These are phyloP conservation scores for Heteractis magnifica DNA, from an alignment of 92 coral and sea anemone species.

Conservation along the genomic window DNA sequence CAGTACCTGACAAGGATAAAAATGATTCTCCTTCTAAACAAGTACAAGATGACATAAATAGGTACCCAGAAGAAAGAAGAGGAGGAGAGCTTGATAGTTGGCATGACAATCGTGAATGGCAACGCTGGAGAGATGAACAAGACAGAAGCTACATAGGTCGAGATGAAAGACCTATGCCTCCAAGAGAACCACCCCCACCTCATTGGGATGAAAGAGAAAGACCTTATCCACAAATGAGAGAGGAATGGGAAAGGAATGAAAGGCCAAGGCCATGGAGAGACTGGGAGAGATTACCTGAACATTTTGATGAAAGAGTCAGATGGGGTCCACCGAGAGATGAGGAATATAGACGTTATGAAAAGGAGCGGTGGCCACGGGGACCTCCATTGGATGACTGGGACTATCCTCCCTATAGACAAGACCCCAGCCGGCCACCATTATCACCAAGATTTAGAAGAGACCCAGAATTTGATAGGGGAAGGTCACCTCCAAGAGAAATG, in stretches of 20 bases:
- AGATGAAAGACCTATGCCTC: constrained; percentile 14
- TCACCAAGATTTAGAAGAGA: constrained; percentile 71
- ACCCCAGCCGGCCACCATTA: constrained; percentile 36
- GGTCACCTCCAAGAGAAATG: constrained; percentile 23
- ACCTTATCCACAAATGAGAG: neutral
- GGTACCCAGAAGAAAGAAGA: constrained; percentile 26
- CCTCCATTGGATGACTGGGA: constrained; percentile 42
- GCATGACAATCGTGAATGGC: constrained; percentile 5
- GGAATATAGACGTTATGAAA: constrained; percentile 29
- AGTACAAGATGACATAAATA: neutral
- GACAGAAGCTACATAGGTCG: neutral
- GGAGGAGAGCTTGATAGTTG: constrained; percentile 13
- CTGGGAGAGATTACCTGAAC: constrained; percentile 26
- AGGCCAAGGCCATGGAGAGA: constrained; percentile 35
- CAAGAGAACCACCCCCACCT: constrained; percentile 8
- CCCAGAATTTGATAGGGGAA: constrained; percentile 37
- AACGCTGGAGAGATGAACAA: constrained; percentile 25
- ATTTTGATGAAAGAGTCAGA: constrained; percentile 29
- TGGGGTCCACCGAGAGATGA: constrained; percentile 21
- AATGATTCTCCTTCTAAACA: constrained; percentile 10
- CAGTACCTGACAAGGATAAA: constrained; percentile 5
- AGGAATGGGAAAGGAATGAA: constrained; percentile 30
- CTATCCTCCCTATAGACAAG: constrained; percentile 43
- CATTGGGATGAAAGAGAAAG: constrained; percentile 23
- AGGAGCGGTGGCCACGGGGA: constrained; percentile 21